Evolutionary conservation across 2,888 invertebrate species (phyloP), one percentile per base, ranked within the genome.

Genomic region (Trachelus iudaicus): DNA sequence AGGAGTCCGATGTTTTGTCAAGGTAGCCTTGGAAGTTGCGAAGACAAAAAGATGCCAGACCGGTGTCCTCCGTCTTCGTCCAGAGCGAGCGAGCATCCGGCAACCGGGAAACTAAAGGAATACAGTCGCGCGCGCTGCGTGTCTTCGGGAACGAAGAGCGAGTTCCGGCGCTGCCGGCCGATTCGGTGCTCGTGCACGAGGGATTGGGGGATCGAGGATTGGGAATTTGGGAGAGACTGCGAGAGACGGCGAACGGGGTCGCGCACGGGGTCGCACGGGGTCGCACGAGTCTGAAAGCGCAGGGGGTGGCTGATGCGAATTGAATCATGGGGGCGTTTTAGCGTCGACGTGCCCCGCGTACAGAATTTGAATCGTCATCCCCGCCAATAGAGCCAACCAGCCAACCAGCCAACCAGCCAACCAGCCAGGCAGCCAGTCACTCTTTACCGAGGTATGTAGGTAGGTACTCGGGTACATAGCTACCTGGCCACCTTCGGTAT

Each of bases 281-380:
- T 82, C 79, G 79, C 75, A 73, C 71, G 76, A 77, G 23, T 76
- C 77, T 75, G 78, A 81, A 81, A 79, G 73, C 78, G 80, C 78
- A 77, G 81, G 85, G 86, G 83, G 83, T 83, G 85, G 87, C 87
- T 90, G 90, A 90, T 90, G 90, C 87, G 90, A 90, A 90, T 90
- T 90, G 90, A 90, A 90, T 90, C 90, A 90, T 90, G 89, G 89
- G 89, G 89, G 90, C 90, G 90, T 90, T 90, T 90, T 90, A 90
- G 89, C 89, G 88, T 87, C 87, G 88, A 90, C 90, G 90, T 90
- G 90, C 85, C 83, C 87, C 82, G 90, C 88, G 89, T 90, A 87
- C 87, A 84, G 85, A 88, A 89, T 87, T 87, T 83, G 81, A 83
- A 86, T 85, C 85, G 83, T 84, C 82, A 80, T 73, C 84, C 81